Percentiles rank a stretch among this genome's conserved stretches.
Conservation (phyloP, 2,888 invertebrate genomes). For the Odiellus spinosus region DNA sequence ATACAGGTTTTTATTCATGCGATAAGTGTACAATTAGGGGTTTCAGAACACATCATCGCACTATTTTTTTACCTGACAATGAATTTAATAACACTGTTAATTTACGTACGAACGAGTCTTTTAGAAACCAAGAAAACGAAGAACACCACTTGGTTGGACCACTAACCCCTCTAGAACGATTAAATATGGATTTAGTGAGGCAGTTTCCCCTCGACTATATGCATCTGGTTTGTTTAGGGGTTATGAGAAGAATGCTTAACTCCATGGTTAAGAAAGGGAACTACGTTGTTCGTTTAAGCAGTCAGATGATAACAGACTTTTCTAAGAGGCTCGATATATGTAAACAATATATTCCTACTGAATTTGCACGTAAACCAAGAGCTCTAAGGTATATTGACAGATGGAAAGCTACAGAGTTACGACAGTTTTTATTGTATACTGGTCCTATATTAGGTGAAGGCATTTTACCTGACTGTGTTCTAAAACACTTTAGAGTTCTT, state of each 20-base stretch:
- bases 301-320: not conserved
- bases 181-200: slow-evolving; percentile 17
- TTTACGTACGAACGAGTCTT: slow-evolving; percentile 13
- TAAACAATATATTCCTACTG: slow-evolving; percentile 2
- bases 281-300: not conserved
- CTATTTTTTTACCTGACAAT: not conserved
- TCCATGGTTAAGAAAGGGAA: slow-evolving; percentile 4
- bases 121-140: slow-evolving; percentile 14
- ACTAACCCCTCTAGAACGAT: slow-evolving; percentile 7
- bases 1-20: slow-evolving; percentile 3
- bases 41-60: not conserved
- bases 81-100: too few relatives aligned
- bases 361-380: slow-evolving; percentile 23
- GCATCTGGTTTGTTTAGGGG: slow-evolving; percentile 25
- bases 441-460: slow-evolving; percentile 21
- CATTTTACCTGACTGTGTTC: slow-evolving; percentile 13
- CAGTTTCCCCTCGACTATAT: slow-evolving; percentile 25
- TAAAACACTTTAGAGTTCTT: slow-evolving; percentile 18
- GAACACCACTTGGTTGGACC: slow-evolving; percentile 16
- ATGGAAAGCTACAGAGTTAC: slow-evolving; percentile 25
- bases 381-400: slow-evolving; percentile 19
- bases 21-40: slow-evolving; percentile 6
- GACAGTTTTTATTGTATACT: slow-evolving; percentile 22
- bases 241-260: slow-evolving; percentile 16
- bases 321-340: not conserved